Evolutionary conservation across 1,140 invertebrate species (phyloP).

Genomic region (Sitobion miscanthi): DNA sequence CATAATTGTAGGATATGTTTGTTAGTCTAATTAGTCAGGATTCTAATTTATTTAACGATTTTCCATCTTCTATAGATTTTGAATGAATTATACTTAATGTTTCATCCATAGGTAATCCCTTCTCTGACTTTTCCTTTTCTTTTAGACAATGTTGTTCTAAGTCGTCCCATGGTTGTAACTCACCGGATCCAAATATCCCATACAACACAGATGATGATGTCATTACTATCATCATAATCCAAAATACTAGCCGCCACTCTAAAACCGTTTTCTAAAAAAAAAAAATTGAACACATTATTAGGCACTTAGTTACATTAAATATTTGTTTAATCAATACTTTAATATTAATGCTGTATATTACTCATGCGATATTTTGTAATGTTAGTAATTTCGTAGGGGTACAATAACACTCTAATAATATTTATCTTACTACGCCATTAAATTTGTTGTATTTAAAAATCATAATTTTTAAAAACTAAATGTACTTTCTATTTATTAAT

Average conservation of each 20-base stretch:
- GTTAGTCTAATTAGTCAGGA: background rate
- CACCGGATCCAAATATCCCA: background rate
- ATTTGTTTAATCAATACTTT: background rate
- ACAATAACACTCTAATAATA: too few species aligned
- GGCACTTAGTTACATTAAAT: background rate
- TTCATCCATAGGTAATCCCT: slow-evolving; percentile 51
- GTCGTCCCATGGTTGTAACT: too few species aligned
- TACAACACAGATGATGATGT: slow-evolving; percentile 64
- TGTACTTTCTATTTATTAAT: too few species aligned
- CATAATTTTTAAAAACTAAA: too few species aligned
- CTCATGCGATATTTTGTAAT: too few species aligned
- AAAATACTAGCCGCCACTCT: slow-evolving; percentile 68
- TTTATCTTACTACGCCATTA: too few species aligned
- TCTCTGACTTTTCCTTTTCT: too few species aligned
- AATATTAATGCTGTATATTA: too few species aligned
- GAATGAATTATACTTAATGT: background rate
- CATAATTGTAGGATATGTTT: too few species aligned
- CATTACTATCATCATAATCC: slow-evolving; percentile 65
- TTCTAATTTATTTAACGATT: background rate
- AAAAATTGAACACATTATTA: background rate
- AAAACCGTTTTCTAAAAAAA: slow-evolving; percentile 60
- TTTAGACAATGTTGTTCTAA: too few species aligned
- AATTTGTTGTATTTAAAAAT: too few species aligned
- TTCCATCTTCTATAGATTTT: slow-evolving; percentile 5
- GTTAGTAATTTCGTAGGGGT: too few species aligned